Evolutionary conservation across 2,888 invertebrate species (phyloP), one percentile per base, ranked within the genome.

Genomic region (Hirtodrosophila trivittata): DNA sequence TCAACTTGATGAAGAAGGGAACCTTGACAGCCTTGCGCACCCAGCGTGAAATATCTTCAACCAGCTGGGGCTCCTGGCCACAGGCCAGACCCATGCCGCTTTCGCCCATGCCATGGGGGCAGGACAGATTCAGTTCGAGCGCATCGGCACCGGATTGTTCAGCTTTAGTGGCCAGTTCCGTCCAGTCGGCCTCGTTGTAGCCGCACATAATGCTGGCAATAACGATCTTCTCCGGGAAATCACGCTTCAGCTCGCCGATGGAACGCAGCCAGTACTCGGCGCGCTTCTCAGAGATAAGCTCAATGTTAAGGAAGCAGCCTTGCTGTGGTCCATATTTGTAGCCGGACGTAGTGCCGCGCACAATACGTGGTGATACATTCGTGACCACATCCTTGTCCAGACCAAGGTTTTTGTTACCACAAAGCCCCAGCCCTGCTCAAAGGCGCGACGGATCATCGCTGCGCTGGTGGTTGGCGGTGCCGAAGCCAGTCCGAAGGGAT

Each of bases 21-120:
- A 99, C 97, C 87, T 95, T 95, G 6, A 97, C 93, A 0, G 96
- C 94, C 25, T 92, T 93, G 49, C 95, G 92, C 8, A 99, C 97
- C 99, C 99, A 99, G 54, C 93, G 91, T 0, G 98, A 95, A 86
- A 99, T 99, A 66, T 95, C 94, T 74, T 94, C 93, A 1, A 99
- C 98, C 60, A 98, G 90, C 21, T 94, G 94, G 0, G 98, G 96
- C 89, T 97, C 96, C 93, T 98, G 98, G 56, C 99, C 99, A 91
- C 99, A 99, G 39, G 99, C 99, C 47, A 99, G 92, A 0, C 99
- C 99, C 99, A 99, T 99, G 33, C 98, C 98, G 8, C 96, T 94
- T 89, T 98, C 98, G 1, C 98, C 98, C 98, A 99, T 99, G 4
- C 99, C 99, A 90, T 99, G 99, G 0, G 99, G 99, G 90, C 99